Evolutionary conservation across 2,888 invertebrate genomes (phyloP), one percentile per base, ranked within the genome.

Genomic region (Flexamia atlantica): DNA sequence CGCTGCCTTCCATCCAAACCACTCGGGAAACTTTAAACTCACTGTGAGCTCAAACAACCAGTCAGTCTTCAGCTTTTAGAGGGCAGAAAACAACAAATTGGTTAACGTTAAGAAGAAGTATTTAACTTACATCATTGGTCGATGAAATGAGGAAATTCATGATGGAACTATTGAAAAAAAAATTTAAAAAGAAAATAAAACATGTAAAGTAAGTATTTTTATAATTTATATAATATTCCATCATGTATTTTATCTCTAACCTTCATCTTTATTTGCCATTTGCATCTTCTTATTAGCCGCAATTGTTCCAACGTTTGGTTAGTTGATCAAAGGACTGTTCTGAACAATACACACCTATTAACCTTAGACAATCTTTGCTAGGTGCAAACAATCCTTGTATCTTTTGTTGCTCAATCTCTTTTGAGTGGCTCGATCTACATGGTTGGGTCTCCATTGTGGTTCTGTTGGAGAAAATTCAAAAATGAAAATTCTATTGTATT

Each of bases 1-100:
- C 0, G 90, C 91, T 20, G 90, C 91, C 1, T 92, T 91, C 87
- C 88, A 89, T 79, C 89, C 90, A 1, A 88, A 90, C 64, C 88
- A 89, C 42, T 86, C 88, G 1, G 89, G 90, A 0, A 86, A 89
- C 28, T 91, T 91, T 87, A 89, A 90, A 88, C 87, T 91, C 10
- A 87, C 90, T 40, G 90, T 90, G 9, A 90, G 90, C 86, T 84
- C 85, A 14, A 64, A 85, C 9, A 80, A 70, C 86, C 85, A 32
- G 60, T 85, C 14, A 32, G 81, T 36, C 68, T 81, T 17, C 30
- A 42, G 68, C 68, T 23, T 20, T 57, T 57, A 23, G 57, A 68
- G 5, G 32, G 32, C 12, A 28, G 68, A 68, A 32, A 32, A 10
- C 17, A 30, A 17, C 36, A 36, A 7, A 9, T 36, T 4, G 36